Evolutionary conservation across 2,888 invertebrate species (phyloP).

Genomic region (Gnatocerus cornutus): DNA sequence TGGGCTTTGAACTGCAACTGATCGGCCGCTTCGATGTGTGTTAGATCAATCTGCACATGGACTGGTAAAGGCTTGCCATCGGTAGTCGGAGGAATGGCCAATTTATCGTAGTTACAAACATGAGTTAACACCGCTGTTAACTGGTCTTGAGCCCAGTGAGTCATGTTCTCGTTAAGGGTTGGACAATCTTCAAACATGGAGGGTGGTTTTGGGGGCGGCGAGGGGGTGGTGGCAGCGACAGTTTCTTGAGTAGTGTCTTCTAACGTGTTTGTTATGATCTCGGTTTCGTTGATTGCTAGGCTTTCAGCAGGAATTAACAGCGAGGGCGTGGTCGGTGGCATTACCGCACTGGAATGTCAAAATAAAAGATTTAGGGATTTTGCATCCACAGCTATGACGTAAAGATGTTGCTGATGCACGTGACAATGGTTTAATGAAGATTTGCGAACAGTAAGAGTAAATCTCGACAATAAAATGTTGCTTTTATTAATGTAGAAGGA

Average conservation of each 20-base stretch:
- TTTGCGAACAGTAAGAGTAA: too few relatives aligned
- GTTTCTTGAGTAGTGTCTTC: background rate
- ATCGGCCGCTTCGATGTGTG: conserved; percentile 87
- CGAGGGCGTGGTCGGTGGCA: background rate
- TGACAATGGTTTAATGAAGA: too few relatives aligned
- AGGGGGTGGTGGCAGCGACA: background rate
- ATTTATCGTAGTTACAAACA: conserved; percentile 84
- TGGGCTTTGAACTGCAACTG: conserved; percentile 91
- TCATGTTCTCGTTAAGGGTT: conserved; percentile 61
- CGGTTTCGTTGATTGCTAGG: conserved; percentile 1
- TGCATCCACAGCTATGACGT: too few relatives aligned
- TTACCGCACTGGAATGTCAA: background rate
- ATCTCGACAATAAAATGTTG: too few relatives aligned
- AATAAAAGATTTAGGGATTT: too few relatives aligned
- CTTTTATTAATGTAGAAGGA: too few relatives aligned
- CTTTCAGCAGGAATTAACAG: conserved; percentile 1
- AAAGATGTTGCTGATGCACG: too few relatives aligned
- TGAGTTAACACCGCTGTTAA: conserved; percentile 81
- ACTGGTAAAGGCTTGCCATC: conserved; percentile 79
- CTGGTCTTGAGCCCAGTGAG: conserved; percentile 82
- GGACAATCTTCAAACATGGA: conserved; percentile 54
- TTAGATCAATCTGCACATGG: conserved; percentile 84
- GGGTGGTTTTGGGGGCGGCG: background rate
- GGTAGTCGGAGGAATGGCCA: conserved; percentile 79
- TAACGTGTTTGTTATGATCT: background rate